Evolutionary conservation across 2,113 vertebrate species (phyloP).

Genomic region (Tachuris rubrigastra): DNA sequence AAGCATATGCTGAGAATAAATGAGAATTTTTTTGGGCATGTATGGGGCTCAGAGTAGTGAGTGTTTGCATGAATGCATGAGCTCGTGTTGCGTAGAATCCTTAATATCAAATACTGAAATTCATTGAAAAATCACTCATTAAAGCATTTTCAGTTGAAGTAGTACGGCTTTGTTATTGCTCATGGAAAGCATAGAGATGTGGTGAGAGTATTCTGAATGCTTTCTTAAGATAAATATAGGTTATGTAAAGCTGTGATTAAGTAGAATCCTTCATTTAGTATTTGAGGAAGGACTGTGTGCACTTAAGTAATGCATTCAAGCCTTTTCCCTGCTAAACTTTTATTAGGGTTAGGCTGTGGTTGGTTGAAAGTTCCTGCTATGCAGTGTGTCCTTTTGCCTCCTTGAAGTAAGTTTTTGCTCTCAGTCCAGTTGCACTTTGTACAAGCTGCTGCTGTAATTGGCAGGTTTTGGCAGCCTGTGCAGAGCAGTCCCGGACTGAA

Average conservation of each 20-base stretch:
- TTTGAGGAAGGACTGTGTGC: neutral
- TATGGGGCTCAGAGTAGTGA: neutral
- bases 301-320: neutral
- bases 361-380: neutral
- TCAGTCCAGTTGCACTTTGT: neutral
- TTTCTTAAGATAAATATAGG: neutral
- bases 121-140: neutral
- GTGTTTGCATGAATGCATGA: neutral
- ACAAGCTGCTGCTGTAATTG: neutral
- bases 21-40: neutral
- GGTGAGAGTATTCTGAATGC: neutral
- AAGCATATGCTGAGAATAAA: neutral
- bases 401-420: constrained; percentile 6
- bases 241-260: neutral
- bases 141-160: neutral
- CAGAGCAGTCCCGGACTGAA: neutral
- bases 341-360: neutral
- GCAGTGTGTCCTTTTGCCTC: neutral
- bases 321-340: neutral
- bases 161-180: neutral
- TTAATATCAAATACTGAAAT: neutral
- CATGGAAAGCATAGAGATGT: neutral
- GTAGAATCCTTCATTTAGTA: neutral
- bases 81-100: neutral
- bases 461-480: neutral